These are phyloP conservation scores for Eilema griseolum DNA, from an alignment of 2,888 invertebrate genomes.

Conservation along the genomic window DNA sequence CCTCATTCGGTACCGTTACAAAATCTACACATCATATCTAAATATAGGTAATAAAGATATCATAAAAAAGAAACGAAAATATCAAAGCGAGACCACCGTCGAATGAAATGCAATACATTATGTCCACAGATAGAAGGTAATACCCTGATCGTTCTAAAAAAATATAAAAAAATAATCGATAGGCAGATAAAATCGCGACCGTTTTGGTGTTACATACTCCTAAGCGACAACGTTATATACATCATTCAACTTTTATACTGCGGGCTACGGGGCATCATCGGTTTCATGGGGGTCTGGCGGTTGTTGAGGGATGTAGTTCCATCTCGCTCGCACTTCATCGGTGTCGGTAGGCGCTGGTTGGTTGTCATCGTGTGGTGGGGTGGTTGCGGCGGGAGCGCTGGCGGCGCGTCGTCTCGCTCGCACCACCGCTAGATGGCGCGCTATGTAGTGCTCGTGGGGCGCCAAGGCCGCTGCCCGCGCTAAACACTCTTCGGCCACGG, in stretches of 20 bases:
- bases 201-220: slow-evolving; percentile 52
- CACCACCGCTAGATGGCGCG: slow-evolving; percentile 96
- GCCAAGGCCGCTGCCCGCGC: slow-evolving; percentile 93
- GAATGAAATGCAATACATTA: slow-evolving; percentile 43
- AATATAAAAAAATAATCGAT: slow-evolving; percentile 52
- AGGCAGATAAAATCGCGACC: slow-evolving; percentile 51
- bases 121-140: slow-evolving; percentile 47
- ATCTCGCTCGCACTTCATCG: slow-evolving; percentile 78
- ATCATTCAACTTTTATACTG: slow-evolving; percentile 34
- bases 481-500: slow-evolving; percentile 95
- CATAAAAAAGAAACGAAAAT: slow-evolving; percentile 31
- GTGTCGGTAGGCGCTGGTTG: slow-evolving; percentile 50
- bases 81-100: slow-evolving; percentile 42
- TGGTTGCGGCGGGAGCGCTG: slow-evolving; percentile 48
- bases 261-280: slow-evolving; percentile 75
- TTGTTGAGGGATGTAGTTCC: slow-evolving; percentile 85
- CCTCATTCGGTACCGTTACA: slow-evolving; percentile 40
- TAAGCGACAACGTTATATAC: slow-evolving; percentile 51
- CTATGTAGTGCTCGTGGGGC: slow-evolving; percentile 96
- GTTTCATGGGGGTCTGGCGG: slow-evolving; percentile 81
- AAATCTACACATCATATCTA: slow-evolving; percentile 36
- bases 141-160: slow-evolving; percentile 61
- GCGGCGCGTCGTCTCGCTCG: slow-evolving; percentile 80
- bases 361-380: slow-evolving; percentile 44
- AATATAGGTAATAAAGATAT: slow-evolving; percentile 26